These are phyloP conservation scores for Philonicus albiceps DNA, from an alignment of 2,888 invertebrate genomes.

Conservation along the genomic window DNA sequence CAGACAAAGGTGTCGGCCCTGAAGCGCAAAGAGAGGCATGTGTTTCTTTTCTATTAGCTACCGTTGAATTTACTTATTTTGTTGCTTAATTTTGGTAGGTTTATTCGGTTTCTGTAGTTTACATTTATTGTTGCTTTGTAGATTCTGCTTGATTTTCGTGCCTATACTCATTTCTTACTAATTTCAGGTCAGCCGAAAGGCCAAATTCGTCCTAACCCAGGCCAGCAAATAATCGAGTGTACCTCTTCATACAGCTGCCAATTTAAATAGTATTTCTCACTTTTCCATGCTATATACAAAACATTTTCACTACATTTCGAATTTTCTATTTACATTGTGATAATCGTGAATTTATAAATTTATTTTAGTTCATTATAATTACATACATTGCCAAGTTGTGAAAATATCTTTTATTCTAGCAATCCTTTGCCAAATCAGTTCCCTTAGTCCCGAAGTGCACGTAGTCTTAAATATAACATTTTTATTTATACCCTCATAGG, in stretches of 20 bases:
- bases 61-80: not conserved
- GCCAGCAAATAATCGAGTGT: not conserved
- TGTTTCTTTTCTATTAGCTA: constrained; percentile 24
- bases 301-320: constrained; percentile 29
- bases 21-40: constrained; percentile 45
- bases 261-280: constrained; percentile 21
- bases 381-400: not conserved
- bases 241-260: constrained; percentile 21
- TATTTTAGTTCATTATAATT: not conserved
- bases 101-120: not conserved
- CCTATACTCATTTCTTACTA: not conserved
- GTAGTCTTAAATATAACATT: too few species aligned
- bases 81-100: not conserved
- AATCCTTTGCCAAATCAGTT: too few species aligned
- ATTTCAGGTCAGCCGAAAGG: constrained; percentile 42
- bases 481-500: too few species aligned
- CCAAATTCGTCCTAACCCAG: constrained; percentile 44
- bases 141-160: not conserved
- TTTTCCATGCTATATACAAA: constrained; percentile 2
- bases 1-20: constrained; percentile 11
- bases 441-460: not conserved
- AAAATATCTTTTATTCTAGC: not conserved
- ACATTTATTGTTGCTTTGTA: not conserved
- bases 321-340: constrained; percentile 29
- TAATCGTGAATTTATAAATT: constrained; percentile 27